A percentile compares a stretch with the other conserved stretches of the same genome.
These are phyloP conservation scores for Sturnus vulgaris DNA, from an alignment of 2,113 vertebrate species.

Conservation along the genomic window DNA sequence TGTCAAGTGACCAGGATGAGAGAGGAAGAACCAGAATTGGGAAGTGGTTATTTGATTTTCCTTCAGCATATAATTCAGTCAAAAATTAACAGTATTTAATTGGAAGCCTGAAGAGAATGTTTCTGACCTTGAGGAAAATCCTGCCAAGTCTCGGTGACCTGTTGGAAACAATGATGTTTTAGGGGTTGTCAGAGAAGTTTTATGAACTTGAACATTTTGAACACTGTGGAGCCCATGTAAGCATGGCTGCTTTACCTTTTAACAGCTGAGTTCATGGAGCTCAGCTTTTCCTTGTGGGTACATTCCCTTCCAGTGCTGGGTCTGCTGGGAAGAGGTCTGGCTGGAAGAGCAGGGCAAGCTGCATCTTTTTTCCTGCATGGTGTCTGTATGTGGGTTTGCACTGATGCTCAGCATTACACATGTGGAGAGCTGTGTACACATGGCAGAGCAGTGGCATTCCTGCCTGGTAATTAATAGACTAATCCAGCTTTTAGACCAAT, in stretches of 20 bases:
- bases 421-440: not conserved
- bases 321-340: not conserved
- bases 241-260: not conserved
- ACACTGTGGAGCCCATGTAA: not conserved
- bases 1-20: not conserved
- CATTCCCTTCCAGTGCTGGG: not conserved
- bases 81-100: not conserved
- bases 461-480: not conserved
- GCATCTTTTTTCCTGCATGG: not conserved
- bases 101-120: not conserved
- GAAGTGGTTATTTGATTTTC: slow-evolving; percentile 14
- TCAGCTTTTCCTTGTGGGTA: not conserved
- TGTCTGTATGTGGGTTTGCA: not conserved
- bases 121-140: not conserved
- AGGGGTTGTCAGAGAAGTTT: not conserved
- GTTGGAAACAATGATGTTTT: not conserved
- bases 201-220: not conserved
- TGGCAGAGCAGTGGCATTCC: not conserved
- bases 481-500: not conserved
- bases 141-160: not conserved
- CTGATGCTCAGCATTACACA: not conserved
- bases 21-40: not conserved
- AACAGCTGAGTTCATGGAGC: not conserved
- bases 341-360: not conserved
- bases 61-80: not conserved